Conservation (phyloP, 2,888 invertebrate genomes). For the Linnaemya tessellans region DNA sequence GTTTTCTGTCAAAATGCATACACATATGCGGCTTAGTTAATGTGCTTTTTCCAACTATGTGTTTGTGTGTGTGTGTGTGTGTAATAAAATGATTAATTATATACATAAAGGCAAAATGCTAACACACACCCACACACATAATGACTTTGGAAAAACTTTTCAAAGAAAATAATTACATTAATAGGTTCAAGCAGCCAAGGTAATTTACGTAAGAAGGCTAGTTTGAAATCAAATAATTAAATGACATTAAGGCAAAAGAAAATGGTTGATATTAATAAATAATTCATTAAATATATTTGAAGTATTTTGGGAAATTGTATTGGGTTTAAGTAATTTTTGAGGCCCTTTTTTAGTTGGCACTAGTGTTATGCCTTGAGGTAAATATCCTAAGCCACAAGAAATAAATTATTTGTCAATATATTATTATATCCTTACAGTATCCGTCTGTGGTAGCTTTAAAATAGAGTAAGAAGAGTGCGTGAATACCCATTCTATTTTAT, state of each 20-base stretch:
- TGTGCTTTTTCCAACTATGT: not conserved
- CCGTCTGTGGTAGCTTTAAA: no score
- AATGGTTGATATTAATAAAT: no score
- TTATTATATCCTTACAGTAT: no score
- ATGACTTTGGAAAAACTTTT: slow-evolving; percentile 16
- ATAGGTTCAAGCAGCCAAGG: not conserved
- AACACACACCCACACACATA: not conserved
- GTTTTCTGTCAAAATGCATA: slow-evolving; percentile 1
- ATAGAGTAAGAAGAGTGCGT: no score
- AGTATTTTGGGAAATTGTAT: no score
- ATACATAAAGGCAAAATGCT: not conserved
- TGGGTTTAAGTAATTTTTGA: no score
- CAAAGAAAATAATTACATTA: slow-evolving; percentile 1
- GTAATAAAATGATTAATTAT: slow-evolving; percentile 43
- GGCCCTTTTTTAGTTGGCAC: no score
- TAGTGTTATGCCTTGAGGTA: no score
- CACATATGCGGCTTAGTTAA: not conserved
- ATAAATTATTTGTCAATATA: no score
- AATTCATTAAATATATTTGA: no score
- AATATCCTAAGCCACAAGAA: no score
- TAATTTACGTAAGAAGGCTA: not conserved
- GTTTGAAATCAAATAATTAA: not conserved
- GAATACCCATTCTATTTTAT: no score
- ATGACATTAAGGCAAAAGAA: not conserved
- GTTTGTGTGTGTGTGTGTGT: not conserved